phyloP scores from a whole-genome alignment of 2,797 vertebrate genomes.

The Phrynocephalus forsythii region DNA sequence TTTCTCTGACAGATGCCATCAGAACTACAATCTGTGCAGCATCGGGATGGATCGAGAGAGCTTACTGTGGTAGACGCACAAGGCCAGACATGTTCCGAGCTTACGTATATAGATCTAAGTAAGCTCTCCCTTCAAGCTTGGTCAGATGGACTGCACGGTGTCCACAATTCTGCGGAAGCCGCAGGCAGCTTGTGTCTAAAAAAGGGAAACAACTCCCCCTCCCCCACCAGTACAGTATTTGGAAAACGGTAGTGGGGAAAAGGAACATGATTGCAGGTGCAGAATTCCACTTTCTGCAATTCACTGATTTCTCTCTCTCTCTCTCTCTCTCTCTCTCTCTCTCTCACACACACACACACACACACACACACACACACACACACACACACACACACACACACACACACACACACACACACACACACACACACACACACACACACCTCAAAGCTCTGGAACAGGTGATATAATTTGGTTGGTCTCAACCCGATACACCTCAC shows the following conservation, averaged over 20 bases:
- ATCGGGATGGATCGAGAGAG: background rate
- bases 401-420: too few relatives aligned
- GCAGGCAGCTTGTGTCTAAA: too few relatives aligned
- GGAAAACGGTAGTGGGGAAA: background rate
- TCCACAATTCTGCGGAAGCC: background rate
- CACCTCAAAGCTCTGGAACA: background rate
- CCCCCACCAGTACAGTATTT: background rate
- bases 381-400: too few relatives aligned
- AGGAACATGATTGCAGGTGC: too few relatives aligned
- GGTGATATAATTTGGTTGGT: background rate
- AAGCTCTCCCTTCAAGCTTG: background rate
- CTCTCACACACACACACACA: too few relatives aligned
- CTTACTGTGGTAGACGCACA: conserved; percentile 39
- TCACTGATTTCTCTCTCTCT: background rate
- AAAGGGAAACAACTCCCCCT: background rate
- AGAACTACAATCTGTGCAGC: conserved; percentile 24
- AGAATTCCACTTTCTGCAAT: background rate
- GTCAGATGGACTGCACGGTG: too few relatives aligned
- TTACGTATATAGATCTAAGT: background rate
- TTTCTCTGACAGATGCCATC: conserved; percentile 1
- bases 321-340: too few relatives aligned
- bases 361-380: too few relatives aligned
- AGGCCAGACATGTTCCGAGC: conserved; percentile 17
- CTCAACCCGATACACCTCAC: background rate
- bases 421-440: too few relatives aligned